Evolutionary conservation across 2,888 invertebrate genomes (phyloP).

Genomic region (Drosophila tanythrix): DNA sequence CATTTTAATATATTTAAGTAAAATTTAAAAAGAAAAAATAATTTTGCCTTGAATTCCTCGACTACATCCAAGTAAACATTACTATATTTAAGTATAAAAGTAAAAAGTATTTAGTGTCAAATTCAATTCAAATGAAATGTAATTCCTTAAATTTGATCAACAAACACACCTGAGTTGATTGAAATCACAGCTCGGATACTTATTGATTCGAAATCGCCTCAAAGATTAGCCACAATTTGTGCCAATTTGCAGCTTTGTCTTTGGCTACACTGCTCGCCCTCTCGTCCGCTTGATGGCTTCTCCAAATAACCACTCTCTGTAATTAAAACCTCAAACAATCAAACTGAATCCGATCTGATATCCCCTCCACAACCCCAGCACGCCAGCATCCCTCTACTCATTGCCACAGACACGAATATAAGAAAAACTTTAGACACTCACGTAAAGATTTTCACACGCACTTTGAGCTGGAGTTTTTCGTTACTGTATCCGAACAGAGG

Average conservation of each 20-base stretch:
- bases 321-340: constrained; percentile 72
- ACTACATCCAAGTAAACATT: not conserved
- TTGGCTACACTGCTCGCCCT: constrained; percentile 7
- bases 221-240: constrained; percentile 59
- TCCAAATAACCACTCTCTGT: constrained; percentile 66
- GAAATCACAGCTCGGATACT: constrained; percentile 1
- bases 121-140: not conserved
- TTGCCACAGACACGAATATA: constrained; percentile 3
- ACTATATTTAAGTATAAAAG: not conserved
- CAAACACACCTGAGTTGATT: not conserved
- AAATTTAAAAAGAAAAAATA: not conserved
- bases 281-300: constrained; percentile 31
- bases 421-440: constrained; percentile 53
- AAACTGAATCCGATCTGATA: constrained; percentile 48
- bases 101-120: not conserved
- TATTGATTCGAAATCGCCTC: constrained; percentile 22
- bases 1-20: not conserved
- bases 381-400: not conserved
- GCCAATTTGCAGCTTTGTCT: constrained; percentile 57
- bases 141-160: not conserved
- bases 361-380: not conserved
- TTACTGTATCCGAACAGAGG: constrained; percentile 48
- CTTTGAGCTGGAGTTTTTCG: constrained; percentile 57
- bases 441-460: constrained; percentile 68
- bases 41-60: not conserved